A percentile compares a stretch with the other conserved stretches of the same genome.
These are phyloP conservation scores for Ceratitis capitata DNA, from an alignment of 1,140 invertebrate genomes.

Conservation along the genomic window DNA sequence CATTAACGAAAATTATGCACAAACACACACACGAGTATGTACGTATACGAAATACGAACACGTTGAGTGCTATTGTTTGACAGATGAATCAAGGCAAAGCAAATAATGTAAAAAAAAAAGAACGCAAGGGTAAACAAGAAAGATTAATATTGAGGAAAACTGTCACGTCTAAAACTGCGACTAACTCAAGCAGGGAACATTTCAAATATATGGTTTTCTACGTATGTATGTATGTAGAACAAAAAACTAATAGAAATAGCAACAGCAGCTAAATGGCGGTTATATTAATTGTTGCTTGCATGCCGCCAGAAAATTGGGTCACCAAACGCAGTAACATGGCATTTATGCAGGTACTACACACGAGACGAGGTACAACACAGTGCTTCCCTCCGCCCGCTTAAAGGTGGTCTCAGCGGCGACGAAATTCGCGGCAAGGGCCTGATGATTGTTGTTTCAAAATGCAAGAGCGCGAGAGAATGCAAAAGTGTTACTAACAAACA, in stretches of 20 bases:
- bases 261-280: conserved; percentile 13
- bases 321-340: neutral
- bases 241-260: neutral
- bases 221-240: too few species aligned
- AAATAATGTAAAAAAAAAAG: neutral
- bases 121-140: neutral
- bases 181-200: neutral
- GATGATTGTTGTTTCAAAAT: neutral
- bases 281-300: conserved; percentile 27
- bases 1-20: too few species aligned
- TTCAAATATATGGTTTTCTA: neutral
- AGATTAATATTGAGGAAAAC: too few species aligned
- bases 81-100: neutral
- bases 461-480: neutral
- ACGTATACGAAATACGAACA: too few species aligned
- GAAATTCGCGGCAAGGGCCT: neutral
- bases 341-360: neutral
- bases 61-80: neutral
- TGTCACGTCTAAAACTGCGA: neutral
- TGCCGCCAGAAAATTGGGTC: conserved; percentile 26
- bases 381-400: too few species aligned
- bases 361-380: neutral
- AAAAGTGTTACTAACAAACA: neutral
- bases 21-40: too few species aligned
- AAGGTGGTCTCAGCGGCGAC: neutral